These are phyloP conservation scores for Clarias batrachus DNA, from an alignment of 2,113 vertebrate genomes.

Conservation along the genomic window DNA sequence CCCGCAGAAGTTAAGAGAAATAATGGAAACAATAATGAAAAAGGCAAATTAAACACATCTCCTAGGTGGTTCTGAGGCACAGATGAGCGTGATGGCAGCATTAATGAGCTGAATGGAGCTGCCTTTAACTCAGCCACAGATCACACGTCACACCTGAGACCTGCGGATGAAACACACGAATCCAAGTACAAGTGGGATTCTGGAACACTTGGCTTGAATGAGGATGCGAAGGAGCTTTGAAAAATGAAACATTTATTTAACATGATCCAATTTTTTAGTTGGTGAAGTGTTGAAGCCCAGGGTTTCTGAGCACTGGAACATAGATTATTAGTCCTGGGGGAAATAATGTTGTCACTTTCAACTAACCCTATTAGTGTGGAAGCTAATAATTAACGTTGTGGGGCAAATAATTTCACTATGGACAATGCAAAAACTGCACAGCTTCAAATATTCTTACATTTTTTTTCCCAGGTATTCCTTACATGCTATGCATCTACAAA, in stretches of 20 bases:
- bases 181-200: slow-evolving; percentile 29
- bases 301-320: not conserved
- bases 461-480: not conserved
- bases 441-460: not conserved
- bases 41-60: slow-evolving; percentile 71
- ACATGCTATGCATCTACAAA: not conserved
- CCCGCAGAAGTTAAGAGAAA: slow-evolving; percentile 70
- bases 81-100: slow-evolving; percentile 69
- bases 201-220: slow-evolving; percentile 28
- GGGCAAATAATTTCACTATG: not conserved
- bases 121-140: slow-evolving; percentile 50
- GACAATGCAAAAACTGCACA: not conserved
- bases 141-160: slow-evolving; percentile 36
- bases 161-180: slow-evolving; percentile 30
- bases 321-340: not conserved
- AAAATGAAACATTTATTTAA: slow-evolving; percentile 26
- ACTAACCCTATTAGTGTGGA: not conserved
- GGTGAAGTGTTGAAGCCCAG: not conserved
- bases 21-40: slow-evolving; percentile 72
- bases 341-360: not conserved
- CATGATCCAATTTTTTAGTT: not conserved
- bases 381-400: not conserved
- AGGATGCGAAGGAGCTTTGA: slow-evolving; percentile 20
- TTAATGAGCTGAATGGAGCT: slow-evolving; percentile 78
- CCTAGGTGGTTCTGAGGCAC: slow-evolving; percentile 66